Evolutionary conservation across 2,888 invertebrate genomes (phyloP), one percentile per base, ranked within the genome.

Genomic region (Drosophila pseudotakahashii): DNA sequence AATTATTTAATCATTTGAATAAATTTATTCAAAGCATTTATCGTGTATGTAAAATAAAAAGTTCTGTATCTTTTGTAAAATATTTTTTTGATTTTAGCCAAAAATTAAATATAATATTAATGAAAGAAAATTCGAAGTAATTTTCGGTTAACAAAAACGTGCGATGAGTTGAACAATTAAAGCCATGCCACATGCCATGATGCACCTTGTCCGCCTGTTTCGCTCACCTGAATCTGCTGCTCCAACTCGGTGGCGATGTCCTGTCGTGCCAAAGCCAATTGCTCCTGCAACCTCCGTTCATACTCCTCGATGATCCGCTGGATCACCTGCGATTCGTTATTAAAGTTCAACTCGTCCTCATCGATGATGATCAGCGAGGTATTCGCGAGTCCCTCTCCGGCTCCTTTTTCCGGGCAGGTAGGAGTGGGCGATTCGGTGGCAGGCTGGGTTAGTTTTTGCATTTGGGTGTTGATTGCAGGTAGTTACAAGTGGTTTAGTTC

Each of bases 191-290:
- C 61, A 52, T 51, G 36, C 51, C 26, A 16, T 44, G 39, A 14
- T 37, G 34, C 14, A 30, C 41, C 37, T 34, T 6, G 14, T 14
- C n/a, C 30, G 34, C 41, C 53, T 36, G 16, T 13, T 11, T 41
- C 53, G 76, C 93, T 92, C 93, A 96, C 96, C 95, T 96, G 95
- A 84, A 96, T 94, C 90, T 96, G 95, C 64, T 94, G 94, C 91
- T 95, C 95, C 79, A 96, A 92, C 79, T 95, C 94, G 75, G 93
- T 93, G 74, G 95, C 93, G 79, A 96, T 94, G 89, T 96, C 95
- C 85, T 94, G 93, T 79, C 94, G 94, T 72, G 95, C 95, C 88
- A 94, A 91, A 54, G 94, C 92, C 73, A 95, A 92, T 91, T 95
- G 94, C 89, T 95, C 94, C 84, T 94, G 93, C 73, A 95, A 91